phyloP scores from a whole-genome alignment of 2,113 vertebrate genomes.

The Sclerurus mexicanus region DNA sequence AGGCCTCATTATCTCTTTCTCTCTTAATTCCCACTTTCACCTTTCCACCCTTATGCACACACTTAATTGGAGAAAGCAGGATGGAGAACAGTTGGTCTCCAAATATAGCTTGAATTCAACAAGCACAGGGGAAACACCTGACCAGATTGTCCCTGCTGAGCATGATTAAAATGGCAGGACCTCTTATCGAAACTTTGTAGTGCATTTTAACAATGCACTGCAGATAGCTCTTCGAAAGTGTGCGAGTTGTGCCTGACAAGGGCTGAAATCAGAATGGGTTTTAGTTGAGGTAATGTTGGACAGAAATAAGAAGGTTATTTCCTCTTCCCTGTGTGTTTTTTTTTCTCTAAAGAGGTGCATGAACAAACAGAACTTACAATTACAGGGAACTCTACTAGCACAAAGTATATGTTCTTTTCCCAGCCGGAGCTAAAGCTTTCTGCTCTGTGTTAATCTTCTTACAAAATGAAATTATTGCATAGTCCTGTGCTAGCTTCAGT shows the following conservation, averaged over 20 bases:
- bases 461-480: background rate
- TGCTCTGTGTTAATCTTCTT: conserved; percentile 29
- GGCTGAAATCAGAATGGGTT: background rate
- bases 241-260: background rate
- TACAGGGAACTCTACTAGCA: background rate
- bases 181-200: background rate
- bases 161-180: background rate
- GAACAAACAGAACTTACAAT: background rate
- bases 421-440: background rate
- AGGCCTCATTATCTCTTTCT: background rate
- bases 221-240: background rate
- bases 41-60: background rate
- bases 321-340: background rate
- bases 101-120: conserved; percentile 15
- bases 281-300: background rate
- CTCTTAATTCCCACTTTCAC: background rate
- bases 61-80: background rate
- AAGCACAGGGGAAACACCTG: background rate
- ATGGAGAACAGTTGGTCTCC: background rate
- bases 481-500: background rate
- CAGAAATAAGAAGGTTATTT: background rate
- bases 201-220: background rate
- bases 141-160: background rate
- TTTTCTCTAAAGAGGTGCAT: background rate
- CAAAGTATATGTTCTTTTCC: background rate